phyloP scores from a whole-genome alignment of 2,113 vertebrate species.

The Corvus hawaiiensis region DNA sequence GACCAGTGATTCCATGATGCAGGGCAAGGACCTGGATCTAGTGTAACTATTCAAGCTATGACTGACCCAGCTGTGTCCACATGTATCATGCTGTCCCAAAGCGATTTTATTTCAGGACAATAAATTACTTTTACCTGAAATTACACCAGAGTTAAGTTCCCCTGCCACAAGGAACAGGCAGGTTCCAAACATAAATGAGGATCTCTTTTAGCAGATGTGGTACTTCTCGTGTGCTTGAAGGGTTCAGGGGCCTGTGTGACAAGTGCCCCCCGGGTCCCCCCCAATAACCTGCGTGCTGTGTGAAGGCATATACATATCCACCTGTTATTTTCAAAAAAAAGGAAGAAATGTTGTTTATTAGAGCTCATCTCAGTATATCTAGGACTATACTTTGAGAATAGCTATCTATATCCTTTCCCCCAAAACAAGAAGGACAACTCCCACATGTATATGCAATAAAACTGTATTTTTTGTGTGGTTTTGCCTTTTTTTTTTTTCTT shows the following conservation, averaged over 20 bases:
- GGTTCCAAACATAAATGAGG: neutral
- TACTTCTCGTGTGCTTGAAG: no score
- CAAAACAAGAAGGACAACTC: conserved; percentile 43
- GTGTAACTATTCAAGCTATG: neutral
- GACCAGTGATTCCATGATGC: neutral
- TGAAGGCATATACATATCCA: neutral
- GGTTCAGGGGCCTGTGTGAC: neutral
- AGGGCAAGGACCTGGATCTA: neutral
- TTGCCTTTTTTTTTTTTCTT: conserved; percentile 61
- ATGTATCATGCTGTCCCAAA: neutral
- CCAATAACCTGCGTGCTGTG: neutral
- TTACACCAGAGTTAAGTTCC: neutral
- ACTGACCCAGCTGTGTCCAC: neutral
- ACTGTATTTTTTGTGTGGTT: conserved; percentile 98
- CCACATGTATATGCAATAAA: conserved; percentile 84
- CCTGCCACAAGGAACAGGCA: neutral
- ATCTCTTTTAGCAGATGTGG: neutral
- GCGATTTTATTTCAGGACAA: neutral
- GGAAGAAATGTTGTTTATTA: neutral
- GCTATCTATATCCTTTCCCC: neutral
- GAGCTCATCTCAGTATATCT: neutral
- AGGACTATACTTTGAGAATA: neutral
- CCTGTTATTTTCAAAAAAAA: neutral
- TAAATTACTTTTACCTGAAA: neutral
- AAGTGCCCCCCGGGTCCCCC: rapidly evolving